Evolutionary conservation across 2,113 vertebrate genomes (phyloP).

Genomic region (Hemichromis elongatus): DNA sequence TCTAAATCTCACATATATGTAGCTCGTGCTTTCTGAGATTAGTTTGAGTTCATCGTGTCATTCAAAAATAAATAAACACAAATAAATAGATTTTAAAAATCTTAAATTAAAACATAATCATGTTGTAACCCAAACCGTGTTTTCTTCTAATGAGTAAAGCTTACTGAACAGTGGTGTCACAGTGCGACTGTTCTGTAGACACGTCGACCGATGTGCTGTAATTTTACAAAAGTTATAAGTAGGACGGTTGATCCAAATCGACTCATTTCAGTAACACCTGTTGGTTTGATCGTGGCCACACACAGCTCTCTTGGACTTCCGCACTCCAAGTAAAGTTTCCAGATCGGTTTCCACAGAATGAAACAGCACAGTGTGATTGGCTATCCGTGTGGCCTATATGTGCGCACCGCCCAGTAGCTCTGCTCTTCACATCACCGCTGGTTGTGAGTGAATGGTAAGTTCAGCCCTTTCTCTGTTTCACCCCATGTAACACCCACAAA

Average conservation of each 20-base stretch:
- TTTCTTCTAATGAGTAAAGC: neutral
- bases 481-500: neutral
- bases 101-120: neutral
- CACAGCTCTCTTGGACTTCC: constrained; percentile 3
- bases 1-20: neutral
- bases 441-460: constrained; percentile 30
- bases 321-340: neutral
- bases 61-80: neutral
- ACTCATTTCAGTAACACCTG: constrained; percentile 33
- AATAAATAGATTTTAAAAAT: neutral
- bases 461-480: neutral
- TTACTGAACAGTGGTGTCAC: neutral
- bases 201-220: neutral
- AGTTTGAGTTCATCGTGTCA: neutral
- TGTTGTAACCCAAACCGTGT: neutral
- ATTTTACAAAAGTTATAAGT: neutral
- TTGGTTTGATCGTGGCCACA: constrained; percentile 2
- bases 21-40: neutral
- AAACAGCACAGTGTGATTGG: neutral
- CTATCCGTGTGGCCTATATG: neutral
- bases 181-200: neutral
- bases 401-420: neutral
- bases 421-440: constrained; percentile 22
- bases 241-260: constrained; percentile 11
- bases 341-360: neutral